These are phyloP conservation scores for Antheraea assamensis DNA, from an alignment of 2,888 invertebrate species.

Conservation along the genomic window DNA sequence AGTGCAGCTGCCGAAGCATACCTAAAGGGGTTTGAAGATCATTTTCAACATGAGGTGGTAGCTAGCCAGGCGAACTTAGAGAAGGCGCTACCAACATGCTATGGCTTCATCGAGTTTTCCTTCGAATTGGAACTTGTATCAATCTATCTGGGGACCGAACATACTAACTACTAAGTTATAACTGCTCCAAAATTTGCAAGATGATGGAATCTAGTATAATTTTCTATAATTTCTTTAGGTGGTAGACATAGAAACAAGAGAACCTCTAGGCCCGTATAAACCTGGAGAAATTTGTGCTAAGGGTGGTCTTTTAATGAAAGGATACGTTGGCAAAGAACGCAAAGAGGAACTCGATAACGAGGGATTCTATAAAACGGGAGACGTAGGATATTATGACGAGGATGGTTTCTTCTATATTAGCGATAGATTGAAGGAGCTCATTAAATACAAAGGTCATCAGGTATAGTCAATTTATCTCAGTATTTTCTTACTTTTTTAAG, in stretches of 20 bases:
- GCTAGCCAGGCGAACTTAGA: no score
- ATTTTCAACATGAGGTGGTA: no score
- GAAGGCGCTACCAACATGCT: no score
- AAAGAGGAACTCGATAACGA: conserved; percentile 88
- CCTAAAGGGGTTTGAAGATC: background rate
- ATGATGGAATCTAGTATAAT: background rate
- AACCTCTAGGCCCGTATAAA: conserved; percentile 83
- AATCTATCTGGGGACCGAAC: no score
- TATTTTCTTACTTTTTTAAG: background rate
- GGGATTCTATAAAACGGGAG: conserved; percentile 87
- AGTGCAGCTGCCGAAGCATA: background rate
- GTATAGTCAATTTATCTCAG: conserved; percentile 34
- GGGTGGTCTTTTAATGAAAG: conserved; percentile 89
- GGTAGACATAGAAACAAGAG: conserved; percentile 83
- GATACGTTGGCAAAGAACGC: conserved; percentile 82
- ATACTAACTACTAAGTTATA: no score
- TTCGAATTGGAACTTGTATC: no score
- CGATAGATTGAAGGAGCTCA: conserved; percentile 68
- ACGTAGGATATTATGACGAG: conserved; percentile 67
- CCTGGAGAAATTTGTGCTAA: conserved; percentile 92
- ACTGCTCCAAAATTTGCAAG: no score
- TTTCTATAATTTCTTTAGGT: conserved; percentile 48
- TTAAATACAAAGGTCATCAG: conserved; percentile 70
- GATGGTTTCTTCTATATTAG: conserved; percentile 60
- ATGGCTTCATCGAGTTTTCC: no score